Evolutionary conservation across 2,113 vertebrate genomes (phyloP).

Genomic region (Zosterops borbonicus): DNA sequence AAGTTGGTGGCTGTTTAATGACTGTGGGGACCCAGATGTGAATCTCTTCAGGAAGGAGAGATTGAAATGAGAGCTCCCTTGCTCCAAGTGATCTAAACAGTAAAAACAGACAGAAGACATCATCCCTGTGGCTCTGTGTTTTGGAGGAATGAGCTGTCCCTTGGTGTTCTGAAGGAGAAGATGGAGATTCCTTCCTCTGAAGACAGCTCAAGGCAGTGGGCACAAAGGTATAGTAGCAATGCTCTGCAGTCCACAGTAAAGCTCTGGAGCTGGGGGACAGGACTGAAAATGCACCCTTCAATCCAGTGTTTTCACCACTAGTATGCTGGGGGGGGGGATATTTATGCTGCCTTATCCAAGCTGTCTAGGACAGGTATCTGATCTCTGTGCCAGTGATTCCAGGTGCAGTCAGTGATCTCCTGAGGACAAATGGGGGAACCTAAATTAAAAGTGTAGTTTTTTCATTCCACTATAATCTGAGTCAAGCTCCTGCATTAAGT

Average conservation of each 20-base stretch:
- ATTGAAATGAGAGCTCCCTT: background rate
- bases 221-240: accelerated
- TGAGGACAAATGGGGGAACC: background rate
- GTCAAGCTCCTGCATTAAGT: background rate
- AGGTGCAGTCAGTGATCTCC: background rate
- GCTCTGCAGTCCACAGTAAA: accelerated
- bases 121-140: background rate
- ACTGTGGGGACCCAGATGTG: accelerated
- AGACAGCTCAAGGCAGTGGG: background rate
- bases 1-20: background rate
- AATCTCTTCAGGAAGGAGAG: background rate
- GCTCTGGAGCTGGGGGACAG: background rate
- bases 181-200: background rate
- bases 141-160: background rate
- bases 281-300: background rate
- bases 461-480: accelerated
- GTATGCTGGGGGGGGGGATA: accelerated
- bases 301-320: background rate
- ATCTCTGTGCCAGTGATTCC: background rate
- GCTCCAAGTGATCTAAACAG: background rate
- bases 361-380: background rate
- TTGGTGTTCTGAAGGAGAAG: background rate
- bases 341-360: background rate
- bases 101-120: background rate
- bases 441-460: background rate